These are phyloP conservation scores for Drosophila mulleri DNA, from an alignment of 2,888 invertebrate species.

Conservation along the genomic window DNA sequence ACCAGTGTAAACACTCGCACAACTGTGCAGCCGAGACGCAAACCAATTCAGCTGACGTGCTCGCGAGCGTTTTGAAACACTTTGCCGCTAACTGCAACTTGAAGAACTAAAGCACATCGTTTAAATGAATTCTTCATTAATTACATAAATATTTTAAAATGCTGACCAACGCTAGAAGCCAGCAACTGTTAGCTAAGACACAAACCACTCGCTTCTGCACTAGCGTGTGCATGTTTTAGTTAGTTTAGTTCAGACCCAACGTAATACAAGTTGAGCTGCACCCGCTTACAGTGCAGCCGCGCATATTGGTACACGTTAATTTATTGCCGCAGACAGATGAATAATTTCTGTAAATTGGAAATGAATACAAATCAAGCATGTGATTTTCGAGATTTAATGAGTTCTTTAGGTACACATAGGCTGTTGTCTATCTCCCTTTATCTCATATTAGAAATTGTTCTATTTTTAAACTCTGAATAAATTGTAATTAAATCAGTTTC, in stretches of 20 bases:
- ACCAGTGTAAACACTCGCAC: slow-evolving; percentile 5
- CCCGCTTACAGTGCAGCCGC: background rate
- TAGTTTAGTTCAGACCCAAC: background rate
- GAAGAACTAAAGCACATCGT: background rate
- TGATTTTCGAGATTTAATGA: slow-evolving; percentile 2
- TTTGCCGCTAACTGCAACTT: background rate
- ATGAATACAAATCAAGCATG: no score
- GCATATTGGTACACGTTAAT: background rate
- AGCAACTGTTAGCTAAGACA: background rate
- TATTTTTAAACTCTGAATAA: background rate
- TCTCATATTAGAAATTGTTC: no score
- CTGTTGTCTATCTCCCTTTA: background rate
- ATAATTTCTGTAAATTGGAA: background rate
- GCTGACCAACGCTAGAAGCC: no score
- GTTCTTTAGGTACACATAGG: slow-evolving; percentile 4
- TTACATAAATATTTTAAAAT: background rate
- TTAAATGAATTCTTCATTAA: no score
- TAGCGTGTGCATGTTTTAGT: background rate
- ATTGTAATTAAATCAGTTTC: background rate
- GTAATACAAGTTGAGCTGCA: background rate
- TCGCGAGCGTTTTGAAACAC: background rate
- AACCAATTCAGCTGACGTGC: background rate
- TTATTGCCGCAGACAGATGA: background rate
- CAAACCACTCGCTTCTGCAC: background rate
- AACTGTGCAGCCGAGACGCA: background rate